phyloP scores from a whole-genome alignment of 2,797 vertebrate genomes.

The Enoplosus armatus region DNA sequence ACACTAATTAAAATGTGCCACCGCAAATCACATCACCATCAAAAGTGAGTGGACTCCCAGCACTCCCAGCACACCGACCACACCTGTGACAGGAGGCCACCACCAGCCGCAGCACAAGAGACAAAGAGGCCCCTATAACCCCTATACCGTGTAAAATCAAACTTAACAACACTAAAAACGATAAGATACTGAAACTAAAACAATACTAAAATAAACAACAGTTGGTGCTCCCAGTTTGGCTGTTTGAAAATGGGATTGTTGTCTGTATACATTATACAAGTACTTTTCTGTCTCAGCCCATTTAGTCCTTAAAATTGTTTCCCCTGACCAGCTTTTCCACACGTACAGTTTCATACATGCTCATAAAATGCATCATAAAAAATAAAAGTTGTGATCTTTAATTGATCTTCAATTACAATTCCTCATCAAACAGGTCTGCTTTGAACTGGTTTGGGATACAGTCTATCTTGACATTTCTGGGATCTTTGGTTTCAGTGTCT shows the following conservation, averaged over 20 bases:
- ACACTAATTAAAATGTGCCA: not conserved
- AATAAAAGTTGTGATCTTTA: not conserved
- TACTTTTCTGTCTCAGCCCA: too few species aligned
- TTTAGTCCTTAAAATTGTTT: too few species aligned
- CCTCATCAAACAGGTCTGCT: not conserved
- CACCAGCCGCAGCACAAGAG: not conserved
- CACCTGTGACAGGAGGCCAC: not conserved
- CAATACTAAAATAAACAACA: not conserved
- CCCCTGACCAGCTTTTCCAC: not conserved
- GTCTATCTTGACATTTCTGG: not conserved
- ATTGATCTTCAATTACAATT: not conserved
- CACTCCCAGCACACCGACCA: not conserved
- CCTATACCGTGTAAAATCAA: not conserved
- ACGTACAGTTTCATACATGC: not conserved
- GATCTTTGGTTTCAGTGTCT: conserved; percentile 12
- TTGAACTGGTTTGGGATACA: accelerated
- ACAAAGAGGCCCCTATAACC: not conserved
- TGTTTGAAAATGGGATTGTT: not conserved
- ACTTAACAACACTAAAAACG: not conserved
- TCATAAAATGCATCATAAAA: too few species aligned
- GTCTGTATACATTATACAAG: not conserved
- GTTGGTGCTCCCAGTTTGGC: not conserved
- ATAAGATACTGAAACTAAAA: not conserved
- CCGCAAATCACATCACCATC: too few species aligned
- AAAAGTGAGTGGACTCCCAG: not conserved